These are phyloP conservation scores for Luehdorfia chinensis DNA, from an alignment of 1,140 invertebrate genomes.

Conservation along the genomic window DNA sequence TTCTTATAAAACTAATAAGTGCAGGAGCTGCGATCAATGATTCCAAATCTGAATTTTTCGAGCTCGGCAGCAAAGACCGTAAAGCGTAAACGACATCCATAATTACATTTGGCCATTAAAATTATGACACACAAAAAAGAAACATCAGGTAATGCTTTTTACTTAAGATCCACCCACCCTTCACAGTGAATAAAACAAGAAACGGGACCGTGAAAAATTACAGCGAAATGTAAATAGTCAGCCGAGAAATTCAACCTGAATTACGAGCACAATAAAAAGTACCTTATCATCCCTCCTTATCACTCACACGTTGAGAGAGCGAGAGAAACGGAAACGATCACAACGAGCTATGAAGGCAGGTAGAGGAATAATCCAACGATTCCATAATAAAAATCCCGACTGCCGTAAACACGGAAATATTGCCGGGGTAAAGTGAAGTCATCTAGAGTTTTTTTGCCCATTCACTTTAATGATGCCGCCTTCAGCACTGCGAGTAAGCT, in stretches of 20 bases:
- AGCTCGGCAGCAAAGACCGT: too few relatives aligned
- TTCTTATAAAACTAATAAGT: too few relatives aligned
- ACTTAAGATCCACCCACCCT: conserved; percentile 24
- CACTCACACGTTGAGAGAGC: neutral
- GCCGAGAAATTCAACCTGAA: conserved; percentile 20
- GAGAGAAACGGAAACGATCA: conserved; percentile 19
- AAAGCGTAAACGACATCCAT: neutral
- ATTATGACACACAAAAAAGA: conserved; percentile 8
- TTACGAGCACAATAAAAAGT: conserved; percentile 19
- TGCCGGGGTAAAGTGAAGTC: conserved; percentile 22
- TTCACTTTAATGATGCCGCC: conserved; percentile 5
- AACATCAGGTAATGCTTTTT: conserved; percentile 7
- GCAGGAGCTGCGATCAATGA: too few relatives aligned
- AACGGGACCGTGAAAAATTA: conserved; percentile 28
- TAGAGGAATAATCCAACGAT: conserved; percentile 27
- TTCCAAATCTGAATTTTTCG: too few relatives aligned
- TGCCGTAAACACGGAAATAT: conserved; percentile 35
- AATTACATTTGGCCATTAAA: conserved; percentile 4
- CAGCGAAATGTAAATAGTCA: conserved; percentile 32
- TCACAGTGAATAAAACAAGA: conserved; percentile 27
- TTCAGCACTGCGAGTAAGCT: too few relatives aligned
- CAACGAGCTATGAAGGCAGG: conserved; percentile 20
- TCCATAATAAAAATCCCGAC: conserved; percentile 33
- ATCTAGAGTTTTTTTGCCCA: conserved; percentile 23
- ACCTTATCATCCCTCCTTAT: conserved; percentile 1